Evolutionary conservation across 2,888 invertebrate species (phyloP), one percentile per base, ranked within the genome.

Genomic region (Stenurella melanura): DNA sequence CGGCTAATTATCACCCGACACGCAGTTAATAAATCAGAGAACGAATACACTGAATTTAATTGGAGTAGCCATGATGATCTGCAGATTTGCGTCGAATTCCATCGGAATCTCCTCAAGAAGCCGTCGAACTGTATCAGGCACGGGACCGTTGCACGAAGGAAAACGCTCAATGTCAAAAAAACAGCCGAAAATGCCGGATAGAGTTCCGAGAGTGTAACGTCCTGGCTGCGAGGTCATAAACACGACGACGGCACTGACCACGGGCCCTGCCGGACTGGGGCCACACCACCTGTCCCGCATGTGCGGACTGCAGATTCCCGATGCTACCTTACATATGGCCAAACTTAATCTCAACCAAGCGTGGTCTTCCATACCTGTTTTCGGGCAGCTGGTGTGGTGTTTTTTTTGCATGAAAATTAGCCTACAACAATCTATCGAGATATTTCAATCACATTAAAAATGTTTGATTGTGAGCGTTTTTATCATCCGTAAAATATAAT

Each of bases 181-280:
- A 71, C 21, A 17, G 63, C 72, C 72, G 63, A 72, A 72, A 72
- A 64, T 64, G 73, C 34, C 73, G 34, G 61, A 66, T 73, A 73
- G 12, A 57, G 73, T 34, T 54, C 57, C 56, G 69, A 61, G 76
- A 78, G 81, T 76, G 77, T 81, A 81, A 78, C 77, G 81, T 76
- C 79, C 81, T 81, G 73, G 67, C 57, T 54, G 38, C 64, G 79
- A 81, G 78, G 79, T 78, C 79, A 77, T 75, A 77, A 74, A 63
- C 74, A 74, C 74, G 74, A 26, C 56, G 73, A 58, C 73, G 73
- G 75, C 77, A 78, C 79, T 80, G 80, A 76, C 79, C 80, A 80
- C 77, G 78, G 61, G 74, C 72, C 73, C 61, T 73, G 72, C 57
- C 42, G 50, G 34, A 58, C 34, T 15, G 21, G 56, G 5, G 21